phyloP scores from a whole-genome alignment of 2,888 invertebrate genomes.

The Hecatera dysodea region DNA sequence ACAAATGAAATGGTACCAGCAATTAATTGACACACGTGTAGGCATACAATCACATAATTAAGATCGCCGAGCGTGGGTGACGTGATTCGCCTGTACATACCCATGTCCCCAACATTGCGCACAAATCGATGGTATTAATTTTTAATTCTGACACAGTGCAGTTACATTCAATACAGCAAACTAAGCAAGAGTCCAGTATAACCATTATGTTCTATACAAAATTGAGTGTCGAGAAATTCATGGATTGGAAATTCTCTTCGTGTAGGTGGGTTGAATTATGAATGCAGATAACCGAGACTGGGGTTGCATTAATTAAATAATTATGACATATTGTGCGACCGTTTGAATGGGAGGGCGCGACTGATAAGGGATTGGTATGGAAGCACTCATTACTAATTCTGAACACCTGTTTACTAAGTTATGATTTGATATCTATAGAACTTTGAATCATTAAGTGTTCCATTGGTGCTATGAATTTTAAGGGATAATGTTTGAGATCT shows the following conservation, averaged over 20 bases:
- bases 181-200: constrained; percentile 30
- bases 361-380: constrained; percentile 82
- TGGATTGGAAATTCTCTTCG: constrained; percentile 60
- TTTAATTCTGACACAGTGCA: constrained; percentile 69
- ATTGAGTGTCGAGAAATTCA: constrained; percentile 46
- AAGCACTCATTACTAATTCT: constrained; percentile 78
- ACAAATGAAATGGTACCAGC: constrained; percentile 67
- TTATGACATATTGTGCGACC: constrained; percentile 89
- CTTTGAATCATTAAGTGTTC: constrained; percentile 58
- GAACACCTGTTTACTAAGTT: constrained; percentile 71
- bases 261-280: constrained; percentile 83
- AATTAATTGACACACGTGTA: constrained; percentile 81
- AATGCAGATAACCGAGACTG: constrained; percentile 79
- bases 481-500: constrained; percentile 17
- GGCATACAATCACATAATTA: constrained; percentile 81
- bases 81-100: constrained; percentile 67
- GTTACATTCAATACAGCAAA: not conserved
- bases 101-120: constrained; percentile 52
- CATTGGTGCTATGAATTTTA: constrained; percentile 44
- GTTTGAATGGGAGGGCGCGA: constrained; percentile 84
- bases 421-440: constrained; percentile 61
- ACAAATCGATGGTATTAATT: constrained; percentile 72
- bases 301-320: constrained; percentile 89
- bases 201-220: constrained; percentile 26
- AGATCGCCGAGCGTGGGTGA: constrained; percentile 79